These are phyloP conservation scores for Nephrotoma flavescens DNA, from an alignment of 2,888 invertebrate species.

Conservation along the genomic window DNA sequence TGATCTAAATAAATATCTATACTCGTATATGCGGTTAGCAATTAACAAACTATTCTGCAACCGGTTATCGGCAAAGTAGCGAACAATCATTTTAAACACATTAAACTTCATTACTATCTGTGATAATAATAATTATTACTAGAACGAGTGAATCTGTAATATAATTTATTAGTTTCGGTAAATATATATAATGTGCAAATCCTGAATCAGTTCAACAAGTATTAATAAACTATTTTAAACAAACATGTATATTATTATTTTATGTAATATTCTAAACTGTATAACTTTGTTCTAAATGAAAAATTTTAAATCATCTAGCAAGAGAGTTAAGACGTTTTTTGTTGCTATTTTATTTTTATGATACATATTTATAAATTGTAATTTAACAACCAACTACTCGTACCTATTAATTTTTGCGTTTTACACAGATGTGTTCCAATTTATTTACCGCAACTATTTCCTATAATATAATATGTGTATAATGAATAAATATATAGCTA, in stretches of 20 bases:
- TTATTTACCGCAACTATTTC: not conserved
- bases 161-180: not conserved
- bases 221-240: not conserved
- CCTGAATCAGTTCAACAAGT: not conserved
- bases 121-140: not conserved
- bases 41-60: too few relatives aligned
- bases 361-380: not conserved
- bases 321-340: not conserved
- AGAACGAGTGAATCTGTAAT: not conserved
- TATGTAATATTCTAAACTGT: not conserved
- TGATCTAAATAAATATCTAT: too few relatives aligned
- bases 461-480: not conserved
- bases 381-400: not conserved
- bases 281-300: not conserved
- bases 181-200: not conserved
- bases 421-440: not conserved
- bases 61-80: too few relatives aligned
- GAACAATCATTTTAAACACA: not conserved
- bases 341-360: not conserved
- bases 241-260: not conserved
- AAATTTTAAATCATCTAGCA: not conserved
- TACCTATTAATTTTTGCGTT: not conserved
- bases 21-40: too few relatives aligned
- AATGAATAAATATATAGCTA: not conserved
- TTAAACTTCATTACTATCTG: not conserved